Evolutionary conservation across 2,888 invertebrate genomes (phyloP), one percentile per base, ranked within the genome.

Genomic region (Halocaridina rubra): DNA sequence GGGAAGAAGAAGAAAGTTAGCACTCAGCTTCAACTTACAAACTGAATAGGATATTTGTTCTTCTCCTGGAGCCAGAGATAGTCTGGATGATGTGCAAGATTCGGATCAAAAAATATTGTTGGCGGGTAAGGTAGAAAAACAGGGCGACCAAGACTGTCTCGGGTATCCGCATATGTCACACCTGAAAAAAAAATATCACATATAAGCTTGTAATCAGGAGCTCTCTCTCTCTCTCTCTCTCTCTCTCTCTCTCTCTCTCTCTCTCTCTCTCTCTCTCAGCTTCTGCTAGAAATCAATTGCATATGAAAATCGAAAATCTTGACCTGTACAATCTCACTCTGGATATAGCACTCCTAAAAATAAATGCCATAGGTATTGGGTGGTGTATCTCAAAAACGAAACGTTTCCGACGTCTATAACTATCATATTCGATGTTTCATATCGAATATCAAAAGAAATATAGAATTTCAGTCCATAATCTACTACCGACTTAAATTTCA

Each of bases 101-200:
- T 29, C 7, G 74, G 53, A 22, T 75, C 61, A 7, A 81, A 33
- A 16, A 81, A 46, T 22, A 24, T 27, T 53, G 64, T 53, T 2
- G 81, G 81, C 10, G 75, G 75, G 30, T 39, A 81, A 0, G 81
- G 81, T 16, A 81, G 75, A 53, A 81, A 81, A 39, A 72, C 32
- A 16, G 67, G 64, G 4, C 81, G 74, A 0, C 75, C 75, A 29
- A 81, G 29, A 24, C 22, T 2, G 64, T 81, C 81, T 4, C 81
- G 61, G 5, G 81, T 81, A 16, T 81, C 81, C 5, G 19, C 74
- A 19, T 3, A 29, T 3, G 10, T 19, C 33, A 81, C 75, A 0
- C 75, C 81, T 81, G 46, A 4, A 16, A 10, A 53, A n/a, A n/a
- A n/a, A n/a, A n/a, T n/a, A n/a, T n/a, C n/a, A n/a, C n/a, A n/a